phyloP scores from a whole-genome alignment of 2,888 invertebrate genomes.

The Clistopyga incitator region DNA sequence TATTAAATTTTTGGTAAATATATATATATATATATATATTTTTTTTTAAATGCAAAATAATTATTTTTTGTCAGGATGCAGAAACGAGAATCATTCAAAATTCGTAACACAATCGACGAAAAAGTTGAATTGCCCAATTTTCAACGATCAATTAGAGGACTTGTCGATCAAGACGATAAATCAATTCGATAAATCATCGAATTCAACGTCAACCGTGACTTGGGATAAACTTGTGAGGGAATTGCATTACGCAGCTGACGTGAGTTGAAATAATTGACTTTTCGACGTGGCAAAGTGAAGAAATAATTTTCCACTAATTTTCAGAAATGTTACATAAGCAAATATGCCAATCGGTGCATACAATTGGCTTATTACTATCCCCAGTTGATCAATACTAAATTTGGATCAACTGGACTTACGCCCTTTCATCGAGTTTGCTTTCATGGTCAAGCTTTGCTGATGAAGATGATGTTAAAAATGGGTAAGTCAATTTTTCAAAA shows the following conservation, averaged over 20 bases:
- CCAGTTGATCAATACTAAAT: slow-evolving; percentile 67
- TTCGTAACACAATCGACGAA: neutral
- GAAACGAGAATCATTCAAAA: neutral
- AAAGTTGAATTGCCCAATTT: neutral
- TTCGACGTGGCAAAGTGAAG: neutral
- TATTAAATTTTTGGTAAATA: no score
- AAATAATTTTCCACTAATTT: slow-evolving; percentile 21
- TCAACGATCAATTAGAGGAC: slow-evolving; percentile 10
- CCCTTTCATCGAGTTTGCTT: slow-evolving; percentile 74
- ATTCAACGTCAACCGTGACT: neutral
- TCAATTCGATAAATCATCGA: neutral
- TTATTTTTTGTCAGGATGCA: slow-evolving; percentile 1
- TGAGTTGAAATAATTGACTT: slow-evolving; percentile 5
- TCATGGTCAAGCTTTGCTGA: slow-evolving; percentile 68
- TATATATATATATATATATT: no score
- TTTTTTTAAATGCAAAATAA: neutral
- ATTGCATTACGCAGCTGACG: slow-evolving; percentile 62
- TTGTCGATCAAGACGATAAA: neutral
- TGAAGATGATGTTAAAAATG: slow-evolving; percentile 70
- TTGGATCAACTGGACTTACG: slow-evolving; percentile 68
- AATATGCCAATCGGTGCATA: slow-evolving; percentile 67
- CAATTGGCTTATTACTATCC: slow-evolving; percentile 67
- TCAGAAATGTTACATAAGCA: slow-evolving; percentile 70
- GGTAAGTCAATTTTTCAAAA: slow-evolving; percentile 61
- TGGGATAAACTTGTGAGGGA: slow-evolving; percentile 33